phyloP scores from a whole-genome alignment of 1,140 invertebrate genomes.

The Lucilia cuprina region DNA sequence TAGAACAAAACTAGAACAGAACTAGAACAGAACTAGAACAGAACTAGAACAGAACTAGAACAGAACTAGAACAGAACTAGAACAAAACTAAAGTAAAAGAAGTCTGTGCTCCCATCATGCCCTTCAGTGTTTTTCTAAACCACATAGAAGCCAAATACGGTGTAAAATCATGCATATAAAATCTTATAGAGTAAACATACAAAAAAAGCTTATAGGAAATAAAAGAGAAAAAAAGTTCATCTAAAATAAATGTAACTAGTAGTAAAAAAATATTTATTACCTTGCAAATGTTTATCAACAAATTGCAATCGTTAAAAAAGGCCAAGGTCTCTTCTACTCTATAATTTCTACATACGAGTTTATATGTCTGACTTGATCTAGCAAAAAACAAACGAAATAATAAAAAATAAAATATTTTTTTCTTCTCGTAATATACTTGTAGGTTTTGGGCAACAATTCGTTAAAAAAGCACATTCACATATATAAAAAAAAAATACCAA shows the following conservation, averaged over 20 bases:
- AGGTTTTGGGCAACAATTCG: neutral
- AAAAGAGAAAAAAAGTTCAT: neutral
- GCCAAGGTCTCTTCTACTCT: neutral
- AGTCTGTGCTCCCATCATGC: neutral
- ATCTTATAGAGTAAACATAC: neutral
- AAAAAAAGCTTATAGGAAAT: neutral
- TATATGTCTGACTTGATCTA: neutral
- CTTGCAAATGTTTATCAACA: constrained; percentile 17
- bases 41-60: too few relatives aligned
- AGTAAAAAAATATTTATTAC: constrained; percentile 9
- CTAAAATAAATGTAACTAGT: neutral
- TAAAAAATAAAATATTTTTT: neutral
- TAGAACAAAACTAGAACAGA: too few relatives aligned
- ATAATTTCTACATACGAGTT: neutral
- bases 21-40: too few relatives aligned
- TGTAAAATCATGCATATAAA: neutral
- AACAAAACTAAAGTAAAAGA: neutral
- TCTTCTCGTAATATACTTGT: constrained; percentile 7
- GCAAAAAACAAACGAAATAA: neutral
- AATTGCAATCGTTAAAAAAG: constrained; percentile 12
- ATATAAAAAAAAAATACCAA: neutral
- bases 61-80: too few relatives aligned
- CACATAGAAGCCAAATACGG: neutral
- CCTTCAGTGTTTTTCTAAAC: neutral
- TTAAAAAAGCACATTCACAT: neutral